A percentile compares a stretch with the other conserved stretches of the same genome.
phyloP scores from a whole-genome alignment of 2,797 vertebrate genomes.

The Buceros bicornis region DNA sequence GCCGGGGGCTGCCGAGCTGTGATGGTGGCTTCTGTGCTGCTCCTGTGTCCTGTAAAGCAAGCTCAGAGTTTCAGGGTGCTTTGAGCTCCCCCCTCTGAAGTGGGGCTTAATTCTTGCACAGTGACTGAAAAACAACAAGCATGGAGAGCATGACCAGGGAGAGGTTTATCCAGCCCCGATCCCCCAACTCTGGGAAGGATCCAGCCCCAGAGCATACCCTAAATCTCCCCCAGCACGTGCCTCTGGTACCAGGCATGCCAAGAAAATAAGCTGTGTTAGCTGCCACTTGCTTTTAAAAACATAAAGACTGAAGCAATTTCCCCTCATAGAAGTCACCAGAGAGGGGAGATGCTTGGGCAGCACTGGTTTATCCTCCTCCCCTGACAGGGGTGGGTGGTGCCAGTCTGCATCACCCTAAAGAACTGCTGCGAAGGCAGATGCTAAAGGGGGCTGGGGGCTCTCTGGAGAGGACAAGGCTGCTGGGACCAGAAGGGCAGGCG shows the following conservation, averaged over 20 bases:
- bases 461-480: neutral
- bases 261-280: neutral
- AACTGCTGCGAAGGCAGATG: neutral
- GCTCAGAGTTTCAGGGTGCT: neutral
- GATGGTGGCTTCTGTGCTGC: neutral
- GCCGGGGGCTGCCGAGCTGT: neutral
- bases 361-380: neutral
- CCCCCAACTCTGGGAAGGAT: neutral
- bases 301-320: neutral
- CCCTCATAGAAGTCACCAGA: fast-evolving
- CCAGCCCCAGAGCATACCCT: neutral
- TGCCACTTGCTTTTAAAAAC: neutral
- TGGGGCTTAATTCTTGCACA: fast-evolving
- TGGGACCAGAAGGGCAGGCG: neutral
- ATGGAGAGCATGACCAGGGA: fast-evolving
- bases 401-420: neutral
- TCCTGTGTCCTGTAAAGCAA: fast-evolving
- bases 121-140: fast-evolving
- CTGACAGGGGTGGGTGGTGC: neutral
- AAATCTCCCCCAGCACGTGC: fast-evolving
- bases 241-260: neutral
- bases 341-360: neutral
- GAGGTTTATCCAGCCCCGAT: neutral
- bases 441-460: neutral
- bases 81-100: neutral